These are phyloP conservation scores for Ptychoptera albimana DNA, from an alignment of 2,888 invertebrate genomes.

Conservation along the genomic window DNA sequence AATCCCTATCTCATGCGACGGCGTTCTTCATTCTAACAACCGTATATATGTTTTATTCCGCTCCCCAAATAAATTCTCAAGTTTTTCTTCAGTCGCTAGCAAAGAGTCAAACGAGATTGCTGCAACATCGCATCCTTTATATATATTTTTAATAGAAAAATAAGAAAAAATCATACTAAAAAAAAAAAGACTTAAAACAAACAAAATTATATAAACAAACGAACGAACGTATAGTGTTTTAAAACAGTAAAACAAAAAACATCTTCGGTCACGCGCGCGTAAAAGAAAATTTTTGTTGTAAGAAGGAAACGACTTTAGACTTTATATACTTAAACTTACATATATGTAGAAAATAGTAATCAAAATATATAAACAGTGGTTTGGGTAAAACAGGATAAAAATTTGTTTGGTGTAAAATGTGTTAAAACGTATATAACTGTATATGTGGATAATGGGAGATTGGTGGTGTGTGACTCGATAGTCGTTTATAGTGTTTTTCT, in stretches of 20 bases:
- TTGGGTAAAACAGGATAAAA: too few relatives aligned
- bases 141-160: not conserved
- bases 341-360: not conserved
- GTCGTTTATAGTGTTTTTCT: too few relatives aligned
- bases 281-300: constrained; percentile 9
- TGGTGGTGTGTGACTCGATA: too few relatives aligned
- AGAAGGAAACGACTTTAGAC: constrained; percentile 2
- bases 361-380: too few relatives aligned
- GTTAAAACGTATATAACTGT: too few relatives aligned
- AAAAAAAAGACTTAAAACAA: too few relatives aligned
- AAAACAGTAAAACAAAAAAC: constrained; percentile 6
- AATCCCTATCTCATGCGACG: too few relatives aligned
- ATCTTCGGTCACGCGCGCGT: constrained; percentile 14
- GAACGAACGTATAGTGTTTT: not conserved
- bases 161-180: not conserved
- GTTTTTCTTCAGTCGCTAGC: constrained; percentile 13
- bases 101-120: constrained; percentile 13
- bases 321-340: constrained; percentile 2
- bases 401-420: too few relatives aligned
- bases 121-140: constrained; percentile 7
- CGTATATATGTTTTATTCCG: constrained; percentile 3
- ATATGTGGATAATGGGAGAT: too few relatives aligned
- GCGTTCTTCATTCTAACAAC: too few relatives aligned
- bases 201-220: too few relatives aligned
- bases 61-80: constrained; percentile 9